Base-by-base conservation (phyloP, 2,113 vertebrate genomes). In the Solea senegalensis region DNA sequence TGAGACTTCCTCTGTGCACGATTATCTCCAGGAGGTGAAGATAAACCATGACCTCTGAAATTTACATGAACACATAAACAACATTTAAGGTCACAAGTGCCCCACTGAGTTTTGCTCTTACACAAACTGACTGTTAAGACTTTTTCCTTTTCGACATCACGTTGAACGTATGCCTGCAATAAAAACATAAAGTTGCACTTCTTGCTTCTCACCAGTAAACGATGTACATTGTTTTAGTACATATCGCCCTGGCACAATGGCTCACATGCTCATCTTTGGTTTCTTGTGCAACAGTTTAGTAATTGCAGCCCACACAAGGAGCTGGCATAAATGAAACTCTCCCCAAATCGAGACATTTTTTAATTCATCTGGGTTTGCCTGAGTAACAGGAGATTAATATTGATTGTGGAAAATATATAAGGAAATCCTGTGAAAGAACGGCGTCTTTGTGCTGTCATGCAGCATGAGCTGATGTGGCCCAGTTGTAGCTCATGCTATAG, bases 1-100 rank as follows among this genome's bases (percentile, higher is more conserved):
- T 45, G 16, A 72, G 74, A 82, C 72, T 68, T 73, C 59, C 65
- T 49, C 1, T 27, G 54, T 50, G 68, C 11, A 73, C 64, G 56
- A 75, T 68, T 77, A 85, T 86, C 80, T 81, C 65, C 11, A 78
- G 64, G 10, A n/a, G 34, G 80, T 7, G 53, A 48, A 81, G 86
- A 89, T 86, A 85, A 84, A 70, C 14, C 16, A 7, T 65, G 86
- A 89, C 83, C 85, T 82, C 75, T 86, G 84, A 86, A 79, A 84
- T 79, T 48, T 71, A 87, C 55, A 79, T 69, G 46, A 65, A 57
- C 65, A 80, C 71, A 81, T 48, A 74, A 88, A 71, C 80, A 87
- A 72, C 58, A 56, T 76, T 75, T 11, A 59, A 63, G 49, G 53
- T 72, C 66, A 58, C 8, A 4, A 2, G 14, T 51, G 21, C 27